Conservation (phyloP, 2,888 invertebrate species). For the Nesidiocoris tenuis region DNA sequence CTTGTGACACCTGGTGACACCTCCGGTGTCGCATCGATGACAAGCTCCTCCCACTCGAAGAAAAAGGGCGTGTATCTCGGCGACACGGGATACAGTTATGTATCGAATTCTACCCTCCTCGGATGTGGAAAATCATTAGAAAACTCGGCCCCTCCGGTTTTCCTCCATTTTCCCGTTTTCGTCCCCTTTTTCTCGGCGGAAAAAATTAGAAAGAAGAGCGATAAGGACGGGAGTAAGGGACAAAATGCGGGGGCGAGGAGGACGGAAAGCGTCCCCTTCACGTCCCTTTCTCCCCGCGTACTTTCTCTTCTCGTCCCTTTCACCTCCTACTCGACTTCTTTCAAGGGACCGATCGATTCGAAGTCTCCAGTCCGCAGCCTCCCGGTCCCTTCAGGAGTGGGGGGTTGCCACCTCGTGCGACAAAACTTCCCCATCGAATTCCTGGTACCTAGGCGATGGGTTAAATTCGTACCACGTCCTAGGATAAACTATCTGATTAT, state of each 20-base stretch:
- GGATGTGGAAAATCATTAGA: conserved; percentile 33
- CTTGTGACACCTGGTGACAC: conserved; percentile 31
- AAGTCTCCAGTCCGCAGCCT: neutral
- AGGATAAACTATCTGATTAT: too few species aligned
- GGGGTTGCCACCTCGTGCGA: neutral
- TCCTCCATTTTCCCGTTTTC: neutral
- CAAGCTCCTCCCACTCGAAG: conserved; percentile 31
- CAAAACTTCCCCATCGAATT: neutral
- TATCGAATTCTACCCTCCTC: conserved; percentile 5
- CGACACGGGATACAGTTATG: conserved; percentile 29
- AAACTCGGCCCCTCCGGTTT: neutral
- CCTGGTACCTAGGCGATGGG: too few species aligned
- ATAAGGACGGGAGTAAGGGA: neutral
- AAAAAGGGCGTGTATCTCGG: conserved; percentile 20
- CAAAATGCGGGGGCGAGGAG: neutral
- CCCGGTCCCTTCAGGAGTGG: neutral
- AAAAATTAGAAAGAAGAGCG: neutral
- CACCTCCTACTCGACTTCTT: neutral
- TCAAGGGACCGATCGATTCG: conserved; percentile 17
- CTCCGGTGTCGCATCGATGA: conserved; percentile 18
- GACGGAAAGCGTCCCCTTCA: neutral
- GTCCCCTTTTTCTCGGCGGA: neutral
- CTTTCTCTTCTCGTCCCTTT: neutral
- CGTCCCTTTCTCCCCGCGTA: neutral
- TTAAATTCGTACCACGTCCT: too few species aligned